Evolutionary conservation across 2,888 invertebrate genomes (phyloP).

Genomic region (Papilio elwesi): DNA sequence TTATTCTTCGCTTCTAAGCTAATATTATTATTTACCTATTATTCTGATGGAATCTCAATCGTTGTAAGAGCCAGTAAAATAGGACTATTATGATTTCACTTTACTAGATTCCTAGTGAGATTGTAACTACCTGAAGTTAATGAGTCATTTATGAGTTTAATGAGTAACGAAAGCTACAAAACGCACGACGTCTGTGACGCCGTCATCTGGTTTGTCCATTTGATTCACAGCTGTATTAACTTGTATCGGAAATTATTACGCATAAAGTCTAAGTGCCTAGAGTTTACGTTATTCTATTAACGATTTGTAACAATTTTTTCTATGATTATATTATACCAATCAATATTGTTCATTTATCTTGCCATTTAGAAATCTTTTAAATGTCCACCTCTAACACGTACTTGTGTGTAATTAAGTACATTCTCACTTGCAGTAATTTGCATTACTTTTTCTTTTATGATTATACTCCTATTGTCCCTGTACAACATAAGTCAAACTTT

Average conservation of each 20-base stretch:
- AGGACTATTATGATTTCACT: neutral
- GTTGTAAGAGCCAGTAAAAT: neutral
- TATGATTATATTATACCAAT: neutral
- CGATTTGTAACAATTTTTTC: neutral
- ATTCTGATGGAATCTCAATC: neutral
- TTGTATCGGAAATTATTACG: slow-evolving; percentile 9
- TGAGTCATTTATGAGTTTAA: neutral
- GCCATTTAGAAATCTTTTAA: too few relatives aligned
- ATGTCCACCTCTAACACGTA: too few relatives aligned
- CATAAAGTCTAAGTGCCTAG: slow-evolving; percentile 4
- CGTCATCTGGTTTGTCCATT: slow-evolving; percentile 18
- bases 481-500: too few relatives aligned
- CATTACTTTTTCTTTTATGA: too few relatives aligned
- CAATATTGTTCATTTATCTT: too few relatives aligned
- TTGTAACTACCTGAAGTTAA: slow-evolving; percentile 16
- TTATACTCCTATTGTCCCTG: too few relatives aligned
- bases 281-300: neutral
- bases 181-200: neutral
- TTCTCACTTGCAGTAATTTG: too few relatives aligned
- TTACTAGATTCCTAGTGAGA: neutral
- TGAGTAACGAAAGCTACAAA: neutral
- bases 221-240: neutral
- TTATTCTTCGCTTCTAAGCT: too few relatives aligned
- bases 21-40: neutral
- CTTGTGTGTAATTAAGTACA: too few relatives aligned